These are phyloP conservation scores for Trinectes maculatus DNA, from an alignment of 2,113 vertebrate species.

Conservation along the genomic window DNA sequence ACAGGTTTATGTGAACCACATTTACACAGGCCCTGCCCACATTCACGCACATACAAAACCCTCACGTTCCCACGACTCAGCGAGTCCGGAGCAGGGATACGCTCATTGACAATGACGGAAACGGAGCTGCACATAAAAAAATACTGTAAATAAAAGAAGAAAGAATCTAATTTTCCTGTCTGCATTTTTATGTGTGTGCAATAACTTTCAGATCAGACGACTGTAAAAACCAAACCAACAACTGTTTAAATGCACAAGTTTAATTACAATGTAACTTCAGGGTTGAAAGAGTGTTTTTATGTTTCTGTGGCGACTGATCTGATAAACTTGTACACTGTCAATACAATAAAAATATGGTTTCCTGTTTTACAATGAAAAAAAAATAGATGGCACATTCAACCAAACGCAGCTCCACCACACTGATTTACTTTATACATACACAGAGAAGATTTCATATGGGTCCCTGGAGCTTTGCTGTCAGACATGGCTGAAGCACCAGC, in stretches of 20 bases:
- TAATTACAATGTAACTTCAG: not conserved
- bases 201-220: too few species aligned
- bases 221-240: too few species aligned
- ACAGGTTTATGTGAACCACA: slow-evolving; percentile 49
- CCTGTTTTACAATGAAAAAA: slow-evolving; percentile 14
- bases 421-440: slow-evolving; percentile 39
- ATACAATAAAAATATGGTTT: not conserved
- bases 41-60: not conserved
- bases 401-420: slow-evolving; percentile 9
- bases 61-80: not conserved
- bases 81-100: not conserved
- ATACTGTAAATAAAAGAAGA: too few species aligned
- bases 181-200: too few species aligned
- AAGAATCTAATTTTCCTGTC: too few species aligned
- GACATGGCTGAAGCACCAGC: too few species aligned
- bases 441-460: slow-evolving; percentile 17
- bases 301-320: not conserved
- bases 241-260: too few species aligned
- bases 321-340: not conserved
- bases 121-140: not conserved
- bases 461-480: slow-evolving; percentile 44
- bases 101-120: not conserved
- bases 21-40: slow-evolving; percentile 22
- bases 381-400: slow-evolving; percentile 2
- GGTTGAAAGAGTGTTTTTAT: slow-evolving; percentile 1